These are phyloP conservation scores for Axea sp. DNA, from an alignment of 2,888 invertebrate species.

Conservation along the genomic window DNA sequence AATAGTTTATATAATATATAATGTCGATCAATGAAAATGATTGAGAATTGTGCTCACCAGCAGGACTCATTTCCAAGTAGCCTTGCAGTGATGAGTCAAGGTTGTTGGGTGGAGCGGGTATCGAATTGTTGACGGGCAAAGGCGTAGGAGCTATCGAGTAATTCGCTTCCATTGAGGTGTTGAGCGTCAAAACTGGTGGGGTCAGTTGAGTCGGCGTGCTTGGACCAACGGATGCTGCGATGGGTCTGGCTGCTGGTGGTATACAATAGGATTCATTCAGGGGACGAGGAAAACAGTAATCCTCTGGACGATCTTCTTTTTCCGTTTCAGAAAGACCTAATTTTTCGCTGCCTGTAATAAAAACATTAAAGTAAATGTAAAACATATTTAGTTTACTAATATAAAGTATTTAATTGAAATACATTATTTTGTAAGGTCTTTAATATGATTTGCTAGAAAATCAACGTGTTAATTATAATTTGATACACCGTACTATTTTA, in stretches of 20 bases:
- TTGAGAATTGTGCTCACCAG: slow-evolving; percentile 72
- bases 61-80: slow-evolving; percentile 80
- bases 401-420: too few species aligned
- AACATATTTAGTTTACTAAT: too few species aligned
- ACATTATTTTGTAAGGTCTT: too few species aligned
- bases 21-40: slow-evolving; percentile 15
- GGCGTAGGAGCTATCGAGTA: slow-evolving; percentile 73
- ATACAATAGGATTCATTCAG: slow-evolving; percentile 80
- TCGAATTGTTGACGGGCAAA: slow-evolving; percentile 64
- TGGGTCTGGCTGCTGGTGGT: slow-evolving; percentile 80
- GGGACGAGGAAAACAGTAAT: slow-evolving; percentile 79
- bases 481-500: slow-evolving; percentile 14
- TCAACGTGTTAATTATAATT: background rate
- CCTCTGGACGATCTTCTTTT: slow-evolving; percentile 67
- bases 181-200: slow-evolving; percentile 56
- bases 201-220: slow-evolving; percentile 64
- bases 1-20: too few species aligned
- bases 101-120: slow-evolving; percentile 65
- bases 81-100: slow-evolving; percentile 75
- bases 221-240: slow-evolving; percentile 72
- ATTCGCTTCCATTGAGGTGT: slow-evolving; percentile 68
- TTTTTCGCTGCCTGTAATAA: too few species aligned
- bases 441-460: too few species aligned
- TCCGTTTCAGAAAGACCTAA: slow-evolving; percentile 22
- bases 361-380: too few species aligned